These are phyloP conservation scores for Leptinotarsa tumamoca DNA, from an alignment of 2,888 invertebrate genomes.

Conservation along the genomic window DNA sequence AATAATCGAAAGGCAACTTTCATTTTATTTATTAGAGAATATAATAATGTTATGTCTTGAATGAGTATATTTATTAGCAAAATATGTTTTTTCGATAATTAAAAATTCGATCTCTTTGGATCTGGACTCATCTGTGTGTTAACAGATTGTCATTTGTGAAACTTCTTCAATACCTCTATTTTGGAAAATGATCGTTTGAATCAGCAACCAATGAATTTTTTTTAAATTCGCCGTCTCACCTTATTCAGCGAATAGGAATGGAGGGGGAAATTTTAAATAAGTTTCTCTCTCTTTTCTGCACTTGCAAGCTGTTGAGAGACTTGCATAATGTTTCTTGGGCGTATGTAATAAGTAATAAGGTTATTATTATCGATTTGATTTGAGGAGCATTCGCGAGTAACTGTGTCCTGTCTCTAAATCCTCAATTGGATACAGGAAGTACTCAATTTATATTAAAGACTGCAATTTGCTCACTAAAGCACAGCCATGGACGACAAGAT, in stretches of 20 bases:
- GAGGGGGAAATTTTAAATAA: not conserved
- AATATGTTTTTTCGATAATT: too few relatives aligned
- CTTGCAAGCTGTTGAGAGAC: not conserved
- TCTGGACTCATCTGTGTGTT: too few relatives aligned
- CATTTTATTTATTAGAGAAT: too few relatives aligned
- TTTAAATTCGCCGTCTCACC: not conserved
- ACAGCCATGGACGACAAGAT: constrained; percentile 32
- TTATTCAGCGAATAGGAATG: not conserved
- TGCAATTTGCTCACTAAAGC: constrained; percentile 17
- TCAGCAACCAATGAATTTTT: too few relatives aligned
- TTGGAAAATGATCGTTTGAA: not conserved
- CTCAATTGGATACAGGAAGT: constrained; percentile 29
- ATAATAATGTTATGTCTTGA: too few relatives aligned
- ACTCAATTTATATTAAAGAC: constrained; percentile 22
- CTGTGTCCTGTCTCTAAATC: not conserved
- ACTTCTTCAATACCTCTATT: not conserved
- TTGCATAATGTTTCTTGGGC: constrained; percentile 24
- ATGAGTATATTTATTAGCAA: too few relatives aligned
- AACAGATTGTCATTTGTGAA: too few relatives aligned
- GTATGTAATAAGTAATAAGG: not conserved
- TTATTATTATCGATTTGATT: not conserved
- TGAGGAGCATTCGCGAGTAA: not conserved
- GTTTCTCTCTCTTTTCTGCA: not conserved
- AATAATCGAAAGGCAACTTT: too few relatives aligned
- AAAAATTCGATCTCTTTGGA: too few relatives aligned